Conservation (phyloP, 2,888 invertebrate species). For the Tethea ocularis region DNA sequence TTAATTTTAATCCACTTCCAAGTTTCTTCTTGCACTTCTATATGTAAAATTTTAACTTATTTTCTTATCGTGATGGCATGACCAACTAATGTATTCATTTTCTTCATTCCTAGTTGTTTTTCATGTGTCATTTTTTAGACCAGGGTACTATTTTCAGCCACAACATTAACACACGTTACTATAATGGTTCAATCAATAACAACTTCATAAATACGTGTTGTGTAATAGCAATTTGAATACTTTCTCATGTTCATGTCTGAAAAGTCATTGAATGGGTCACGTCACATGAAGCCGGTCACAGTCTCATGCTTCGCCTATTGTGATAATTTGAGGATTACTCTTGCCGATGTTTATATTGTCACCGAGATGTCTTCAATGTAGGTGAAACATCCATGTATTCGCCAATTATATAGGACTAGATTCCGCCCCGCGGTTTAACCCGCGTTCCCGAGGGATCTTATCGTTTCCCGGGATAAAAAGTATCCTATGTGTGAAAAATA, state of each 20-base stretch:
- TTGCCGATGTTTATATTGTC: not conserved
- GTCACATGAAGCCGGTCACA: not conserved
- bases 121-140: not conserved
- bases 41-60: not conserved
- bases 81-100: not conserved
- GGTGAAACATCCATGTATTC: no score
- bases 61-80: not conserved
- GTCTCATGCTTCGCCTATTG: not conserved
- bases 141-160: not conserved
- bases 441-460: no score
- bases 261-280: not conserved
- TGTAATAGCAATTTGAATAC: not conserved
- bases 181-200: not conserved
- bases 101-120: not conserved
- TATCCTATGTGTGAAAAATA: no score
- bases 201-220: not conserved
- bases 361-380: no score
- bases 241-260: not conserved
- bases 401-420: no score
- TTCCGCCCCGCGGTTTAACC: no score
- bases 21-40: no score
- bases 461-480: no score
- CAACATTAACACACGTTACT: not conserved
- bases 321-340: not conserved
- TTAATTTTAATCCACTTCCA: no score